A percentile compares a stretch with the other conserved stretches of the same genome.
phyloP scores from a whole-genome alignment of 2,113 vertebrate genomes.

The Bolborhynchus lineola region DNA sequence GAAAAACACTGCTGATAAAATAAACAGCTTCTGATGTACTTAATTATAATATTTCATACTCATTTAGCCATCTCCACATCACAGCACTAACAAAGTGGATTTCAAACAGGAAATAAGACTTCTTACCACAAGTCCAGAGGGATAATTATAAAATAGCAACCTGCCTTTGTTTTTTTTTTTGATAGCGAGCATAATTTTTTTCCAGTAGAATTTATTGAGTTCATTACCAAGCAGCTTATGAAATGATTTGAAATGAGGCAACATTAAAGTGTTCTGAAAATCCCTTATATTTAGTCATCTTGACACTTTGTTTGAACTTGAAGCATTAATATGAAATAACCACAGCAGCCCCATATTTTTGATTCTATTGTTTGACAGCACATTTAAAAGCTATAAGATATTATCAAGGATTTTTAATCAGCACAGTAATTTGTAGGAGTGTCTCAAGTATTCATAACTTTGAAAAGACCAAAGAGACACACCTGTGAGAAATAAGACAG shows the following conservation, averaged over 20 bases:
- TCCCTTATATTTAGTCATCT: slow-evolving; percentile 86
- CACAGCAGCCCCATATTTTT: slow-evolving; percentile 72
- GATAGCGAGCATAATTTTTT: slow-evolving; percentile 59
- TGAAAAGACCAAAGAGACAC: slow-evolving; percentile 46
- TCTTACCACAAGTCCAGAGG: slow-evolving; percentile 78
- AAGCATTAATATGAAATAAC: slow-evolving; percentile 88
- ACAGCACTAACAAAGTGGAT: slow-evolving; percentile 79
- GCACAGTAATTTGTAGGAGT: slow-evolving; percentile 76
- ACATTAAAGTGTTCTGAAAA: slow-evolving; percentile 87
- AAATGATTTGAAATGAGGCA: slow-evolving; percentile 86
- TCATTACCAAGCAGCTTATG: slow-evolving; percentile 88
- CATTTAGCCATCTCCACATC: slow-evolving; percentile 79
- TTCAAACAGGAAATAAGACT: slow-evolving; percentile 78
- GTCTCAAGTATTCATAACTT: slow-evolving; percentile 59
- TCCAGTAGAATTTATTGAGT: slow-evolving; percentile 79
- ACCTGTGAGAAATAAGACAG: slow-evolving; percentile 57
- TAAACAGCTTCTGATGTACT: slow-evolving; percentile 84
- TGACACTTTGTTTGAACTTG: slow-evolving; percentile 92
- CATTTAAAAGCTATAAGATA: slow-evolving; percentile 79
- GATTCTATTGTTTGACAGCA: slow-evolving; percentile 82
- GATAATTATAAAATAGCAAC: slow-evolving; percentile 87
- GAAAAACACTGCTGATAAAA: slow-evolving; percentile 77
- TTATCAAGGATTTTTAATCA: slow-evolving; percentile 84
- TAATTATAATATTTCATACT: slow-evolving; percentile 87
- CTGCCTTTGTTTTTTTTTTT: slow-evolving; percentile 68